phyloP scores from a whole-genome alignment of 2,888 invertebrate genomes.

The Xanthia icteritia region DNA sequence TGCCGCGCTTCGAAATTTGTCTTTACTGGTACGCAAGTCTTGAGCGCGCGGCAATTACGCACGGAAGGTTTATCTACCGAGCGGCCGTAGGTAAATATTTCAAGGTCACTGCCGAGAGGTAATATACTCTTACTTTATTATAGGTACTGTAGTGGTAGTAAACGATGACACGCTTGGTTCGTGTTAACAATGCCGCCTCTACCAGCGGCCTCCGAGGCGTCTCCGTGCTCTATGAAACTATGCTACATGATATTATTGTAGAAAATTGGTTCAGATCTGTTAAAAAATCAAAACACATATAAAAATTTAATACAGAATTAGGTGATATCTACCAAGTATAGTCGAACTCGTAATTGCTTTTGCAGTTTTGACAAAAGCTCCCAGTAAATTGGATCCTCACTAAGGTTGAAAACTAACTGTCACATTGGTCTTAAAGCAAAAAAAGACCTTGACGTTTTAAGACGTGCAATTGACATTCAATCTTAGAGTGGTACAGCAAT shows the following conservation, averaged over 20 bases:
- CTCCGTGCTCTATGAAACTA: slow-evolving; percentile 25
- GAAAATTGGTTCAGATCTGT: slow-evolving; percentile 46
- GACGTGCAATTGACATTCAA: not conserved
- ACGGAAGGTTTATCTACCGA: too few relatives aligned
- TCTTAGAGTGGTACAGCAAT: not conserved
- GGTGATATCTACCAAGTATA: slow-evolving; percentile 17
- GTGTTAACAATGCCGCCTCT: not conserved
- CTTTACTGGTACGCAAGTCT: too few relatives aligned
- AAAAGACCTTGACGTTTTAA: not conserved
- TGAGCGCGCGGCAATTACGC: too few relatives aligned
- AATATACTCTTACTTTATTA: too few relatives aligned
- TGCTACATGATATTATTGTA: slow-evolving; percentile 14
- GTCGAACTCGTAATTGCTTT: not conserved
- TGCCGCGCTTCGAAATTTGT: too few relatives aligned
- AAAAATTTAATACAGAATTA: not conserved
- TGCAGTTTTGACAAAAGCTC: not conserved
- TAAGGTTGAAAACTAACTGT: not conserved
- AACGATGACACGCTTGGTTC: not conserved
- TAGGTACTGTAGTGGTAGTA: too few relatives aligned
- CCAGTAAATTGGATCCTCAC: not conserved
- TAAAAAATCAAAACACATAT: slow-evolving; percentile 10
- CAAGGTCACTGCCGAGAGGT: too few relatives aligned
- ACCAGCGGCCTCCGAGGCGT: not conserved
- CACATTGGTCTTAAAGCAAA: not conserved
- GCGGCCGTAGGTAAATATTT: too few relatives aligned